Conservation (phyloP, 2,113 vertebrate genomes). For the Gambusia affinis region DNA sequence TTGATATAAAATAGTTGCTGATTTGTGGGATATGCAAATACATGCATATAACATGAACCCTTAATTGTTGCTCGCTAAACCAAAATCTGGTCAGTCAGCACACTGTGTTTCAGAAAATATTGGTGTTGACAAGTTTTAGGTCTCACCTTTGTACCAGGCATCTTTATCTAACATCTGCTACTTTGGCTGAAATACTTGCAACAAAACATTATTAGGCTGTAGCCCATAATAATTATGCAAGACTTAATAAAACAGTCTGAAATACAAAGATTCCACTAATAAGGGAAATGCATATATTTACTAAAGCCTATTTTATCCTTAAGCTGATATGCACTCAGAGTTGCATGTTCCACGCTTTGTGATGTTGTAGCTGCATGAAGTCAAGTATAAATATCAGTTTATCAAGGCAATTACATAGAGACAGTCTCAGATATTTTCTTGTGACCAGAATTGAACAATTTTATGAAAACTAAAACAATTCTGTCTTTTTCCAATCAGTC, state of each 20-base stretch:
- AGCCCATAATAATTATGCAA: background rate
- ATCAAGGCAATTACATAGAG: slow-evolving; percentile 12
- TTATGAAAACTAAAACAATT: background rate
- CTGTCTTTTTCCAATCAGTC: background rate
- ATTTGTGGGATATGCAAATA: slow-evolving; percentile 60
- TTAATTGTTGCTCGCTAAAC: slow-evolving; percentile 46
- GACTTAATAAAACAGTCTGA: slow-evolving; percentile 6
- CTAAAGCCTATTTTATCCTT: background rate
- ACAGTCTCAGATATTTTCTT: slow-evolving; percentile 28
- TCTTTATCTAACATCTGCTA: background rate
- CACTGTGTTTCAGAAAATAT: slow-evolving; percentile 16
- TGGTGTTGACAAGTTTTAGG: slow-evolving; percentile 6
- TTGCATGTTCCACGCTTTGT: slow-evolving; percentile 5
- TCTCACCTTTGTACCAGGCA: background rate
- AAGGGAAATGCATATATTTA: slow-evolving; percentile 10
- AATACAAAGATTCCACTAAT: slow-evolving; percentile 9
- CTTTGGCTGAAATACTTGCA: background rate
- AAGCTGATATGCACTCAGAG: slow-evolving; percentile 16
- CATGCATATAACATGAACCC: slow-evolving; percentile 35
- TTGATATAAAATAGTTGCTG: slow-evolving; percentile 38
- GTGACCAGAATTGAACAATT: background rate
- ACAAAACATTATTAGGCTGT: background rate
- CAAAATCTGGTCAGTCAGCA: slow-evolving; percentile 52
- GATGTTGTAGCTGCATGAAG: background rate
- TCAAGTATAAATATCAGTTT: slow-evolving; percentile 11